A percentile compares a stretch with the other conserved stretches of the same genome.
Conservation (phyloP, 2,113 vertebrate species). For the Melospiza georgiana region DNA sequence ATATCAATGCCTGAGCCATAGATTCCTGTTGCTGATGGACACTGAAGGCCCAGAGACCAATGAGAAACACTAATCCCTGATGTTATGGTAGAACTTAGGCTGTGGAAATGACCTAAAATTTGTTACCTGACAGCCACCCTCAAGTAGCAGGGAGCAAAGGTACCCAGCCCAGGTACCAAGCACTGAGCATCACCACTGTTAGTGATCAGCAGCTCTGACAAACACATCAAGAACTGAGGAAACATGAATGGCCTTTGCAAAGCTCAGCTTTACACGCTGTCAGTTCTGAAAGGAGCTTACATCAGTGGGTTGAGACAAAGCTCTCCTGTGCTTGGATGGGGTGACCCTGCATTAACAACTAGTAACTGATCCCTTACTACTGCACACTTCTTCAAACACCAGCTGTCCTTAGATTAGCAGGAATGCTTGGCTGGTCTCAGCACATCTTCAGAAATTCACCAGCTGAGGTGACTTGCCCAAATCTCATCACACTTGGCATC, state of each 20-base stretch:
- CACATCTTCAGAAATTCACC: not conserved
- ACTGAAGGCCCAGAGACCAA: not conserved
- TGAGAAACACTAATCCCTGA: not conserved
- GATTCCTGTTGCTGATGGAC: not conserved
- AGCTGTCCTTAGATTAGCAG: not conserved
- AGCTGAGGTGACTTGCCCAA: not conserved
- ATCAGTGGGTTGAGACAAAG: not conserved
- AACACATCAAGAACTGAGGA: not conserved
- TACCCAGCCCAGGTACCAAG: not conserved
- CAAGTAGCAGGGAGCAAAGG: not conserved
- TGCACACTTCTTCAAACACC: not conserved
- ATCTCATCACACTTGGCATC: not conserved
- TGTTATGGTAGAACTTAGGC: not conserved
- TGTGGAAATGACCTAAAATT: not conserved
- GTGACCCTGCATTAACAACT: not conserved
- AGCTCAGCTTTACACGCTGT: not conserved
- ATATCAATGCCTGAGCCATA: not conserved
- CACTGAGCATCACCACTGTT: not conserved
- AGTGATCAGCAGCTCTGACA: not conserved
- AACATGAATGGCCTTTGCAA: not conserved
- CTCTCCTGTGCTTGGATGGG: not conserved
- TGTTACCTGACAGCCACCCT: not conserved
- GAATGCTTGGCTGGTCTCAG: not conserved
- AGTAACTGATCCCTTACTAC: not conserved
- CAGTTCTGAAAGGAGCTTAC: not conserved